phyloP scores from a whole-genome alignment of 64 coral and sea anemone genomes.

The Pachyseris speciosa region DNA sequence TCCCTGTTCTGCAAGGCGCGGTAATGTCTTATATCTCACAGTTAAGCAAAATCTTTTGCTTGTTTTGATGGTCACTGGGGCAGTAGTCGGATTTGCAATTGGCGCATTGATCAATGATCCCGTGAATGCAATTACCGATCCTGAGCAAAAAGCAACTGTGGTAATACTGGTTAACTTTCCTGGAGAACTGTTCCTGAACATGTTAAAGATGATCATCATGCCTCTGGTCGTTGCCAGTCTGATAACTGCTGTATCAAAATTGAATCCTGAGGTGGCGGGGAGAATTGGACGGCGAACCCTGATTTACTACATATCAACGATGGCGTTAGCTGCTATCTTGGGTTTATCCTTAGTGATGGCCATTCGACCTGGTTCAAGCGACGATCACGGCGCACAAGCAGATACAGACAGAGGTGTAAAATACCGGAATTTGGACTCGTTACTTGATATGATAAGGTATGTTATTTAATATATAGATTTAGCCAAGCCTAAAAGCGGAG shows the following conservation, averaged over 20 bases:
- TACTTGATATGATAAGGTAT: not conserved
- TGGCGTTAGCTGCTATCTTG: slow-evolving; percentile 49
- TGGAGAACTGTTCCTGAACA: slow-evolving; percentile 50
- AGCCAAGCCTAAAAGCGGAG: too few relatives aligned
- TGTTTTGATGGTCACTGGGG: too few relatives aligned
- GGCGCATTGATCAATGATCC: too few relatives aligned
- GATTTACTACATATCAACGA: slow-evolving; percentile 69
- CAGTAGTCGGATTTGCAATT: too few relatives aligned
- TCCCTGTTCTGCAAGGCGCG: too few relatives aligned
- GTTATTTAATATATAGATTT: too few relatives aligned
- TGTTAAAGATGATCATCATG: slow-evolving; percentile 45
- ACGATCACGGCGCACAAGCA: not conserved
- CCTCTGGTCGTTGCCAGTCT: slow-evolving; percentile 67
- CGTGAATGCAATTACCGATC: too few relatives aligned
- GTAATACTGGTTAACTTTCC: slow-evolving; percentile 48
- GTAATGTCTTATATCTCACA: too few relatives aligned
- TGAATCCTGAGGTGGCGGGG: slow-evolving; percentile 48
- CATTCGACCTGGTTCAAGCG: slow-evolving; percentile 43
- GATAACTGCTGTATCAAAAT: slow-evolving; percentile 42
- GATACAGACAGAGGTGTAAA: not conserved
- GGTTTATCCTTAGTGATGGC: slow-evolving; percentile 47
- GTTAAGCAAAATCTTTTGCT: too few relatives aligned
- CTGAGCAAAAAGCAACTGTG: slow-evolving; percentile 18
- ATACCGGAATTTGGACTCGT: not conserved
- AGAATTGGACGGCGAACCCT: slow-evolving; percentile 46